Evolutionary conservation across 2,113 vertebrate genomes (phyloP), one percentile per base, ranked within the genome.

Genomic region (Xenopus borealis): DNA sequence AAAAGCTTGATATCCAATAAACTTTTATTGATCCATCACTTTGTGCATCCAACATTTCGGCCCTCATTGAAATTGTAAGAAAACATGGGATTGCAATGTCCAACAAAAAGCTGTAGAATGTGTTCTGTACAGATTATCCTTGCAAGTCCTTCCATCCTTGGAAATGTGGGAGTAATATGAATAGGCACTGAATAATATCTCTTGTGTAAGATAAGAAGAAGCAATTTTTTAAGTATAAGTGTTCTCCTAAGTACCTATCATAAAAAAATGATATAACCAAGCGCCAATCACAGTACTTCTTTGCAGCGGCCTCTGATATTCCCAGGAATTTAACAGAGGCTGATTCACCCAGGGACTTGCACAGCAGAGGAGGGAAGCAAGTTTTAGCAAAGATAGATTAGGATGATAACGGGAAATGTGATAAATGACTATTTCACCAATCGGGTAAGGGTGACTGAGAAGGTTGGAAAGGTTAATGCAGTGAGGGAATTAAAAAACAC

Each of bases 401-500:
- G 3, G 53, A 55, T n/a, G 53, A 55, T 55, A 16, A n/a, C 1
- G 17, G 1, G 14, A 55, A 16, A 55, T 55, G 16, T 55, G 53
- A 55, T 16, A 55, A 55, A 55, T 55, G 12, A 55, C 53, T 16
- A n/a, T n/a, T 55, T n/a, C 17, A n/a, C 17, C 3, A 7, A 55
- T n/a, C 8, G 14, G 14, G 17, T 16, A 17, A 3, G 53, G 17
- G 53, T 55, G 0, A 50, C 8, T 3, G 53, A 55, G 4, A 55
- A 40, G 58, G 20, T 62, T 44, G 14, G 23, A 52, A 61, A 75
- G 64, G 64, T 68, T 75, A 75, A 75, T 75, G 50, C 46, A 67
- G 64, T 61, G 20, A 47, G 72, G 53, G 65, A 67, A 50, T 50
- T 67, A 52, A 75, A 50, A 16, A 6, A 40, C 14, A 16, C 10